These are phyloP conservation scores for Rhagoletis pomonella DNA, from an alignment of 1,140 invertebrate species.

Conservation along the genomic window DNA sequence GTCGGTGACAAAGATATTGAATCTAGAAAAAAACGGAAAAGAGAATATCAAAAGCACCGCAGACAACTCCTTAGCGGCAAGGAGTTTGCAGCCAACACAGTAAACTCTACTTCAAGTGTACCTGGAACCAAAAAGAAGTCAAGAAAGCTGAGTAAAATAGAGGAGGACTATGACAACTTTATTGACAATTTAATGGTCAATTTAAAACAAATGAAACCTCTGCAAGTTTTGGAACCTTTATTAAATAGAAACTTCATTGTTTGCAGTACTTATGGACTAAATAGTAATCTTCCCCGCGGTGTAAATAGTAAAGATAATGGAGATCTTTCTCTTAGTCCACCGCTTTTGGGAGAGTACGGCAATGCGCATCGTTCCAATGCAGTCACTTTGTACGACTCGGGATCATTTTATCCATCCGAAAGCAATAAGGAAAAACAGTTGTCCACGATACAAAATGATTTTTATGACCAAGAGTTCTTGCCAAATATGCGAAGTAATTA, in stretches of 20 bases:
- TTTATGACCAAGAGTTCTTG: conserved; percentile 95
- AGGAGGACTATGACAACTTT: conserved; percentile 94
- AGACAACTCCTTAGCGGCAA: conserved; percentile 65
- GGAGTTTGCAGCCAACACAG: conserved; percentile 32
- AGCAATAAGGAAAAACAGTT: conserved; percentile 55
- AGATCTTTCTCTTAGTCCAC: conserved; percentile 75
- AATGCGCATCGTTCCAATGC: conserved; percentile 49
- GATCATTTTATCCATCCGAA: conserved; percentile 72
- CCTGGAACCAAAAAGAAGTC: conserved; percentile 79
- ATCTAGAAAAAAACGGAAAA: conserved; percentile 85
- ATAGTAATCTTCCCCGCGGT: conserved; percentile 71
- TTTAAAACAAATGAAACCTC: conserved; percentile 86
- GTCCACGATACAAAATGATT: conserved; percentile 88
- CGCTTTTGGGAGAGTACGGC: conserved; percentile 64
- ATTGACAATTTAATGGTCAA: conserved; percentile 92
- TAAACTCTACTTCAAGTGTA: conserved; percentile 51
- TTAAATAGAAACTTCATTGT: conserved; percentile 84
- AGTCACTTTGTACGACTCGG: conserved; percentile 54
- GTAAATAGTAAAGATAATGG: conserved; percentile 45
- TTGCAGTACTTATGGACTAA: conserved; percentile 90
- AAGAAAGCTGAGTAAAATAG: conserved; percentile 87
- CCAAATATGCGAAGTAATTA: conserved; percentile 74
- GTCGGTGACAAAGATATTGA: conserved; percentile 60
- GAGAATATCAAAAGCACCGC: conserved; percentile 89
- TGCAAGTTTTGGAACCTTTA: conserved; percentile 91